Percentiles rank a stretch among this genome's conserved stretches.
phyloP scores from a whole-genome alignment of 1,140 invertebrate species.

The Ctenoplectra terminalis region DNA sequence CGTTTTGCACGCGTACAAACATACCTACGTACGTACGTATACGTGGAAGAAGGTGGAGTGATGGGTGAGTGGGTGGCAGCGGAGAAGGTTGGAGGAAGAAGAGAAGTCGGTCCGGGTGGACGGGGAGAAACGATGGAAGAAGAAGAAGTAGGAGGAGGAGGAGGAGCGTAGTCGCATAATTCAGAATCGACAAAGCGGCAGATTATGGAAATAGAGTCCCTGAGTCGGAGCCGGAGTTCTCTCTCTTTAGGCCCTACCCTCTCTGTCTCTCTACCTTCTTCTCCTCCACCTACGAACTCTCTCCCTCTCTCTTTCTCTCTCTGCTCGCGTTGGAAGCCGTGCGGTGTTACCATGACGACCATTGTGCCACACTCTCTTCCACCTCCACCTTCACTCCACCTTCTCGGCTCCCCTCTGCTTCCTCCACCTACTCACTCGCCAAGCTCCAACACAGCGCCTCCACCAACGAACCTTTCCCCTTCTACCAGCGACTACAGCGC shows the following conservation, averaged over 20 bases:
- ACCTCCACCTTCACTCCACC: slow-evolving; percentile 54
- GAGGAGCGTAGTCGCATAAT: slow-evolving; percentile 81
- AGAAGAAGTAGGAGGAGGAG: slow-evolving; percentile 63
- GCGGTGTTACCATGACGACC: slow-evolving; percentile 78
- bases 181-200: slow-evolving; percentile 83
- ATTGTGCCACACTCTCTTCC: slow-evolving; percentile 73
- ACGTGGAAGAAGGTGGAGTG: slow-evolving; percentile 8
- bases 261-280: slow-evolving; percentile 33
- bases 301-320: slow-evolving; percentile 55
- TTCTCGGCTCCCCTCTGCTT: slow-evolving; percentile 40
- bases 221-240: slow-evolving; percentile 69
- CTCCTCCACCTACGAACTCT: slow-evolving; percentile 41
- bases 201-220: slow-evolving; percentile 83
- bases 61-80: slow-evolving; percentile 17
- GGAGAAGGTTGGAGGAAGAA: slow-evolving; percentile 43
- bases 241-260: slow-evolving; percentile 40
- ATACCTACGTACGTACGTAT: neutral
- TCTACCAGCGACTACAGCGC: slow-evolving; percentile 46
- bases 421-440: slow-evolving; percentile 43
- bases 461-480: slow-evolving; percentile 52
- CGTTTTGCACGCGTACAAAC: neutral
- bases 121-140: slow-evolving; percentile 58
- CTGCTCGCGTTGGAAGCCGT: slow-evolving; percentile 66
- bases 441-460: slow-evolving; percentile 46
- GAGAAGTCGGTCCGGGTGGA: slow-evolving; percentile 40